These are phyloP conservation scores for Tortrix viridana DNA, from an alignment of 2,888 invertebrate species.

Conservation along the genomic window DNA sequence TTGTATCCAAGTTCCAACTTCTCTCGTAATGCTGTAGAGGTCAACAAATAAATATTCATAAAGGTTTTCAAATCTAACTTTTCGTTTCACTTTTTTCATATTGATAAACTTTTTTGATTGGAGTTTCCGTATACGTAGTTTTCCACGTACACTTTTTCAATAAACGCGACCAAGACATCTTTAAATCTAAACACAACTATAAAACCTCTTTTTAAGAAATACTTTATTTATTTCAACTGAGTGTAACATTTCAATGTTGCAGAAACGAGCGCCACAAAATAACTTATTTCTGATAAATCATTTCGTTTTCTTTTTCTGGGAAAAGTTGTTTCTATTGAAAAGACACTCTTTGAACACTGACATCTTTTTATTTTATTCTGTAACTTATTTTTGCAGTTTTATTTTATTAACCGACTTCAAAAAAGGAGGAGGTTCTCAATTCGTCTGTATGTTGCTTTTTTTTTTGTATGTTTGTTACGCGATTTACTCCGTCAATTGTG, in stretches of 20 bases:
- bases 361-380: constrained; percentile 6
- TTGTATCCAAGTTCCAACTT: no score
- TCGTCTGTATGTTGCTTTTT: no score
- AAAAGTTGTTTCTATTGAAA: constrained; percentile 6
- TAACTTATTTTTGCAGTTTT: neutral
- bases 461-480: no score
- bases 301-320: neutral
- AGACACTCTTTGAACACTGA: neutral
- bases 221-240: constrained; percentile 1
- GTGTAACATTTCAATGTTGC: constrained; percentile 2
- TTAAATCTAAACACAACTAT: constrained; percentile 6
- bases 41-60: no score
- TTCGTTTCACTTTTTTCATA: no score
- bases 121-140: constrained; percentile 7
- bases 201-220: constrained; percentile 10
- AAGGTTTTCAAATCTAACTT: no score
- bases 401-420: no score
- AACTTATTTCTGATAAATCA: neutral
- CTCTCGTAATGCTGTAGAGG: no score
- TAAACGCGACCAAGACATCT: constrained; percentile 9
- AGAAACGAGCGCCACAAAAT: constrained; percentile 4
- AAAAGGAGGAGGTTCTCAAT: no score
- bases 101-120: no score
- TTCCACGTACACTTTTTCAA: constrained; percentile 15
- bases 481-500: no score